Evolutionary conservation across 1,140 invertebrate species (phyloP), one percentile per base, ranked within the genome.

Genomic region (Formica exsecta): DNA sequence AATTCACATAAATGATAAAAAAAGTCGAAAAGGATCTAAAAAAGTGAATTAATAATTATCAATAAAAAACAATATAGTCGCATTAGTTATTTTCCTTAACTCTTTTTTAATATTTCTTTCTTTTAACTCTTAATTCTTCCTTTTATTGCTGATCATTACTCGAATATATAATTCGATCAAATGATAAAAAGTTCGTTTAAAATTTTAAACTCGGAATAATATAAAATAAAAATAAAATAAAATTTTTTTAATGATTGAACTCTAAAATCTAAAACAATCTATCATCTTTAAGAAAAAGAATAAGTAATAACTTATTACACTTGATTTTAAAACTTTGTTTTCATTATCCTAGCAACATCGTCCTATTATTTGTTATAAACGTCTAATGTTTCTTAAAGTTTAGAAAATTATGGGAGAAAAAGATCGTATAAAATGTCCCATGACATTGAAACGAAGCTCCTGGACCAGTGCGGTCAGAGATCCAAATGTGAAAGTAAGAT

Each of bases 401-500:
- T 22, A 36, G 3, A 68, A 19, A 25, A 38, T 66, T 36, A 54
- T 25, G 19, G 13, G 9, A 6, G 6, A 66, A 62, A 7, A 74
- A 32, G 32, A n/a, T 71, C 19, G 54, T 59, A 29, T 29, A 29
- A 81, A 59, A 36, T 3, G 38, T 38, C 9, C 29, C 76, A 6
- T 36, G 48, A 2, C 77, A 74, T 59, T 73, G 68, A 73, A 44
- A 44, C 2, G 3, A 9, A 19, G 44, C 74, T 59, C 11, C 48
- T 74, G 75, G 59, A 57, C 48, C 66, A 19, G n/a, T 19, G 19
- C 57, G 71, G 81, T 32, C 61, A 36, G 84, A 64, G n/a, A 71
- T 68, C 6, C 75, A 59, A 87, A 80, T 68, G 86, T 87, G 86
- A 87, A 87, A 87, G 86, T 87, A 86, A 87, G 84, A 71, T 71